Base-by-base conservation (phyloP, 1,140 invertebrate species). In the Coenobita brevimanus region DNA sequence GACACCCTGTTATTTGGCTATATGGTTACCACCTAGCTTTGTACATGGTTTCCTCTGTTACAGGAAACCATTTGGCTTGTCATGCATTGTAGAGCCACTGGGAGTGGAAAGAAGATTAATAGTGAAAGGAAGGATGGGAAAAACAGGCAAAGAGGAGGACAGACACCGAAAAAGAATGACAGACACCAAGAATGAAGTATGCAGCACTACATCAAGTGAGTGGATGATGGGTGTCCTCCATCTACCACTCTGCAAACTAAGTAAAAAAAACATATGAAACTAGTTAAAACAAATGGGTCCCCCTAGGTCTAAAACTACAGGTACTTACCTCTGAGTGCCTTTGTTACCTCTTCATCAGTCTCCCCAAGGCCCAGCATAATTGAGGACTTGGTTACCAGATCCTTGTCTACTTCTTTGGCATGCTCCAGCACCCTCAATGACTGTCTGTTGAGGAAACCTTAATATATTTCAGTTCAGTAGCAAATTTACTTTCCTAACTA, bases 291-390 rank as follows among this genome's bases (percentile, higher is more conserved):
- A n/a, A n/a, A n/a, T n/a, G n/a, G n/a, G n/a, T n/a, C 17, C 6
- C 46, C 15, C 30, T 60, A 8, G 6, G n/a, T 30, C 33, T 15
- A 1, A 62, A 30, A 43, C 30, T 27, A 73, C n/a, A 67, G 21
- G 0, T n/a, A 73, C 62, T 89, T 91, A 95, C 95, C 95, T 93
- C 94, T 94, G 94, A 99, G 94, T 10, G 98, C 97, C 93, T 97
- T 95, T 91, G 96, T 93, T 10, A 99, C 94, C 94, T 99, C 95
- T 80, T 96, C 95, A 92, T 99, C 98, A 0, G 95, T 97, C 94
- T 99, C 99, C 0, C 98, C 98, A 1, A 99, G 93, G 6, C 99
- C 99, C 21, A 99, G 93, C 99, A 99, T 99, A 88, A 99, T 97
- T 0, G 99, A 99, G 1, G 98, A 98, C 93, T 99, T 99, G 0